Evolutionary conservation across 2,888 invertebrate species (phyloP).

Genomic region (Hoplodrina blanda): DNA sequence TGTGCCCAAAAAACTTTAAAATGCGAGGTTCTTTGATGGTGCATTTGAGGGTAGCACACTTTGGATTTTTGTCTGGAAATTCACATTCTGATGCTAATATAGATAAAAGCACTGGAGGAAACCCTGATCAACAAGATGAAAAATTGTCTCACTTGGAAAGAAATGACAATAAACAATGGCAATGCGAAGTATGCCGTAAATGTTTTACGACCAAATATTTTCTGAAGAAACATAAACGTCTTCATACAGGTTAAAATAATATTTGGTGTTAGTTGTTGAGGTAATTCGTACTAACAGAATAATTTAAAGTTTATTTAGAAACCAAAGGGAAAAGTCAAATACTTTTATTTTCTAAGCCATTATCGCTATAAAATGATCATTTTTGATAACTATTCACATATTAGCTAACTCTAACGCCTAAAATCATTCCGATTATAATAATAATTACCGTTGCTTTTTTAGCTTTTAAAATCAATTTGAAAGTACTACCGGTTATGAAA

Average conservation of each 20-base stretch:
- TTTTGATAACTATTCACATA: conserved; percentile 35
- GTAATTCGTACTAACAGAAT: conserved; percentile 87
- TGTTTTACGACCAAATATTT: conserved; percentile 97
- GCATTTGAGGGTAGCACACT: conserved; percentile 95
- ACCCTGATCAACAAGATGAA: conserved; percentile 65
- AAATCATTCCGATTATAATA: conserved; percentile 9
- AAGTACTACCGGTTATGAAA: not conserved
- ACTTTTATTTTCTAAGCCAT: conserved; percentile 6
- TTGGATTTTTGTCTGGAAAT: conserved; percentile 87
- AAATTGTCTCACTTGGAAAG: conserved; percentile 72
- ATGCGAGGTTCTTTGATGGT: conserved; percentile 96
- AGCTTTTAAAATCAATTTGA: conserved; percentile 12
- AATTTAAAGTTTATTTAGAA: conserved; percentile 49
- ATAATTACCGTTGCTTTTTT: conserved; percentile 26
- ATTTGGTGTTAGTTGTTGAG: conserved; percentile 85
- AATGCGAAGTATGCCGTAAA: conserved; percentile 96
- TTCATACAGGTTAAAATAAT: conserved; percentile 93
- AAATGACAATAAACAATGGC: conserved; percentile 95
- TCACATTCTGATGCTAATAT: conserved; percentile 55
- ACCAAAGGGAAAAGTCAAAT: not conserved
- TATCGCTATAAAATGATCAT: conserved; percentile 23
- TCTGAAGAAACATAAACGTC: conserved; percentile 96
- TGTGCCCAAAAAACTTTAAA: conserved; percentile 95
- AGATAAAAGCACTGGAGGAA: conserved; percentile 63
- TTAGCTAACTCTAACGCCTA: conserved; percentile 50